Conservation (phyloP, 2,113 vertebrate species). For the Antechinus flavipes region DNA sequence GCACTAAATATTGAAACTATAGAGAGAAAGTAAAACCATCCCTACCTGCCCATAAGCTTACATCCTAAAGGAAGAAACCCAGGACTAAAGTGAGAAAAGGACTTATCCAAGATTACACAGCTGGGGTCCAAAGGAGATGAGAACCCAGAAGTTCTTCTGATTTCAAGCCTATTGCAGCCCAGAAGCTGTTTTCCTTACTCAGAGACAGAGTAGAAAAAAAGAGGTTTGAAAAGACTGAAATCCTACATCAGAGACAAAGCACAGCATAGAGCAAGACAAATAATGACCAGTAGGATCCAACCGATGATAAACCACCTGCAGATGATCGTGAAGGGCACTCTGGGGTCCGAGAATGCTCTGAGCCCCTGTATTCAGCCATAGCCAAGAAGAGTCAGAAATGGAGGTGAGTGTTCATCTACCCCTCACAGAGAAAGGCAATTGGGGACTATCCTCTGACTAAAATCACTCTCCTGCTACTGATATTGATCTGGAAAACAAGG, state of each 20-base stretch:
- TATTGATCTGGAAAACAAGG: background rate
- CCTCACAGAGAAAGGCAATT: background rate
- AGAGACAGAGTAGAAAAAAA: background rate
- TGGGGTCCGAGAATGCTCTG: background rate
- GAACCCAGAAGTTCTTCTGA: background rate
- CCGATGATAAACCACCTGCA: background rate
- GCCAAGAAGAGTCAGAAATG: background rate
- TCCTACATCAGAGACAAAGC: no score
- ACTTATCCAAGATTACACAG: background rate
- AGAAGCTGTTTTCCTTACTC: background rate
- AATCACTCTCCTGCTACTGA: background rate
- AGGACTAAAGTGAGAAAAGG: background rate
- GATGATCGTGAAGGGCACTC: background rate
- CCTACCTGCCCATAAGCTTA: background rate
- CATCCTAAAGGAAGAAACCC: background rate
- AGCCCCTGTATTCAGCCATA: background rate
- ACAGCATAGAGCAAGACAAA: no score
- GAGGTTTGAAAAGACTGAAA: no score
- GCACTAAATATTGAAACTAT: background rate
- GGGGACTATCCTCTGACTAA: background rate
- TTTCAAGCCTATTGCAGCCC: no score
- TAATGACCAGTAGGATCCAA: background rate
- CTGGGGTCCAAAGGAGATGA: background rate
- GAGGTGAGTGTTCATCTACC: background rate
- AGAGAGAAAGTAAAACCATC: background rate